Percentiles rank a stretch among this genome's conserved stretches.
Conservation (phyloP, 2,113 vertebrate genomes). For the Scomber scombrus region DNA sequence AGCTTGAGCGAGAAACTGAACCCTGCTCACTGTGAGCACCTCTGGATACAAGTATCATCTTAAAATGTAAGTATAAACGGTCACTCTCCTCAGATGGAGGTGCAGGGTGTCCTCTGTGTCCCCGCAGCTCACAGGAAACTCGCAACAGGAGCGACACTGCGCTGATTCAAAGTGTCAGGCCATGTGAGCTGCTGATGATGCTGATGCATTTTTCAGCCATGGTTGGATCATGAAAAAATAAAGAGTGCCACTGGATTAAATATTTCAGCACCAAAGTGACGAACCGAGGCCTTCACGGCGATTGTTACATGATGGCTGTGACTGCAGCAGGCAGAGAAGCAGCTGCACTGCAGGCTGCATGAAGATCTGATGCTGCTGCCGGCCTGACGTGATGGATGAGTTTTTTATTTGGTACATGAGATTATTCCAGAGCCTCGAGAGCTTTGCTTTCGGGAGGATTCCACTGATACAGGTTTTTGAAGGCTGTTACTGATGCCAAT, state of each 20-base stretch:
- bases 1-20: neutral
- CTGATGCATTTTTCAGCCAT: slow-evolving; percentile 67
- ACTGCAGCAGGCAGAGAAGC: slow-evolving; percentile 6
- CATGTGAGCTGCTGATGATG: slow-evolving; percentile 32
- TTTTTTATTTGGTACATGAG: slow-evolving; percentile 1
- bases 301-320: neutral
- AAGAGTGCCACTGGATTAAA: slow-evolving; percentile 67
- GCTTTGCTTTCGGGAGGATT: neutral
- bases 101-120: slow-evolving; percentile 5
- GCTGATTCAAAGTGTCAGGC: slow-evolving; percentile 74
- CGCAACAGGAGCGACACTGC: slow-evolving; percentile 20
- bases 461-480: slow-evolving; percentile 9
- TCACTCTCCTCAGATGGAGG: slow-evolving; percentile 1
- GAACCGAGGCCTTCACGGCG: slow-evolving; percentile 13
- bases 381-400: slow-evolving; percentile 40
- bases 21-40: neutral
- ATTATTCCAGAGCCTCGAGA: slow-evolving; percentile 14
- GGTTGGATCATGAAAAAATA: slow-evolving; percentile 72
- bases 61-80: neutral
- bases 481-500: neutral
- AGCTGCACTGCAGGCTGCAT: slow-evolving; percentile 14
- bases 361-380: slow-evolving; percentile 32
- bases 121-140: slow-evolving; percentile 40
- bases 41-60: neutral
- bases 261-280: slow-evolving; percentile 74